Evolutionary conservation across 2,113 vertebrate species (phyloP).

Genomic region (Amblyornis subalaris): DNA sequence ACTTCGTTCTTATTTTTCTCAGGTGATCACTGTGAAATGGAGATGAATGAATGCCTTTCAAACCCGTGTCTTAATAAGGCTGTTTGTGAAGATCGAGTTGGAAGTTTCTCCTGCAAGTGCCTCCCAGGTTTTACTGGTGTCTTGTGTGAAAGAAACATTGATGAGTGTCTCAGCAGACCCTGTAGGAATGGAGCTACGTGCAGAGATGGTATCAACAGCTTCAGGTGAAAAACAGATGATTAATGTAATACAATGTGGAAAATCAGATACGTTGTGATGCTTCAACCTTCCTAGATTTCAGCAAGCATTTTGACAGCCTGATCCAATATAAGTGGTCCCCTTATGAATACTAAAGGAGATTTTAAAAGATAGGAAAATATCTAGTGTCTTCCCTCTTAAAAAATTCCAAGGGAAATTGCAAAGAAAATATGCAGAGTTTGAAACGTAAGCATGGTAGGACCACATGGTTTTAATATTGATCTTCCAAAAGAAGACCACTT

Average conservation of each 20-base stretch:
- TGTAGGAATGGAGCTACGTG: constrained; percentile 89
- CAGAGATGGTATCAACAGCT: constrained; percentile 83
- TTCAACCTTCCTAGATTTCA: background rate
- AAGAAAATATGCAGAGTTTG: background rate
- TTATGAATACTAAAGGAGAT: background rate
- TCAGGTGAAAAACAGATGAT: constrained; percentile 76
- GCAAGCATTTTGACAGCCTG: background rate
- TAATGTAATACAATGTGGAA: background rate
- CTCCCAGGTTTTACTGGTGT: constrained; percentile 83
- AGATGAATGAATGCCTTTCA: constrained; percentile 90
- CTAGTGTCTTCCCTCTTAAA: background rate
- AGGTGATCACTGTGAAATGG: constrained; percentile 83
- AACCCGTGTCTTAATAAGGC: constrained; percentile 88
- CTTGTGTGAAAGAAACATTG: constrained; percentile 83
- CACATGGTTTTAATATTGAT: background rate
- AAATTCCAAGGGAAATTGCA: background rate
- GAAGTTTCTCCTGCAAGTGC: constrained; percentile 85
- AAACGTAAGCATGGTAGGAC: background rate
- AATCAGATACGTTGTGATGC: background rate
- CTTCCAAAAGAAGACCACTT: background rate
- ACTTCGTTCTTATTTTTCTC: constrained; percentile 3
- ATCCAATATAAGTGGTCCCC: background rate
- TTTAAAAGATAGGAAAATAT: background rate
- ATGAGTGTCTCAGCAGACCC: constrained; percentile 89
- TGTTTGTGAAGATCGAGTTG: constrained; percentile 83